Base-by-base conservation (phyloP, 2,113 vertebrate species). In the Saccopteryx leptura region DNA sequence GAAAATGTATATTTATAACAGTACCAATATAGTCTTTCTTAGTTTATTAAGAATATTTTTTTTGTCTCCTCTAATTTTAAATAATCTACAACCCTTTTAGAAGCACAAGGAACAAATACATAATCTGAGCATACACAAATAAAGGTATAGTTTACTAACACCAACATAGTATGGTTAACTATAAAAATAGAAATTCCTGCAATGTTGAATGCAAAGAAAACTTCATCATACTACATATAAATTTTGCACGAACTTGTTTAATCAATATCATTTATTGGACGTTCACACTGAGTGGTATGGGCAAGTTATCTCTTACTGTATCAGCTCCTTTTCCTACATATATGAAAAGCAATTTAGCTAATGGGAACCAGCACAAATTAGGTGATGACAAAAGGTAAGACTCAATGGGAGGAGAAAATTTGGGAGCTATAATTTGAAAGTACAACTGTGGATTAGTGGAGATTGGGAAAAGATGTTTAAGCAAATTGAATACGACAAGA, bases 1-100 rank as follows among this genome's bases (percentile, higher is more conserved):
- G 26, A 75, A 58, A 52, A 28, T 78, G 65, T 83, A 88, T 81
- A 82, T 91, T 71, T 92, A 95, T 82, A 74, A 88, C 83, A 92
- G 18, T 78, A 72, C 56, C 14, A 85, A 56, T 5, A 93, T 0
- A 92, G 60, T 85, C 0, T 74, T 88, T 95, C 24, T 33, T 18
- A 68, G 5, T 39, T 87, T 39, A 31, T 54, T 65, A 96, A 48
- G 14, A 90, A 84, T 85, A 58, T 21, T 84, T 88, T 84, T 88
- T 39, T 69, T 74, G 12, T 66, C 11, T 90, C 46, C 91, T 85
- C 18, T 85, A 82, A 76, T 76, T 96, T 91, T 78, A 52, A 88
- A 88, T 90, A 78, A 80, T 54, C 4, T 61, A 56, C 0, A 63
- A 54, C 10, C 21, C 3, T 89, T 78, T 79, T 84, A 69, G 76